These are phyloP conservation scores for Australoheros scitulus DNA, from an alignment of 2,113 vertebrate species.

Conservation along the genomic window DNA sequence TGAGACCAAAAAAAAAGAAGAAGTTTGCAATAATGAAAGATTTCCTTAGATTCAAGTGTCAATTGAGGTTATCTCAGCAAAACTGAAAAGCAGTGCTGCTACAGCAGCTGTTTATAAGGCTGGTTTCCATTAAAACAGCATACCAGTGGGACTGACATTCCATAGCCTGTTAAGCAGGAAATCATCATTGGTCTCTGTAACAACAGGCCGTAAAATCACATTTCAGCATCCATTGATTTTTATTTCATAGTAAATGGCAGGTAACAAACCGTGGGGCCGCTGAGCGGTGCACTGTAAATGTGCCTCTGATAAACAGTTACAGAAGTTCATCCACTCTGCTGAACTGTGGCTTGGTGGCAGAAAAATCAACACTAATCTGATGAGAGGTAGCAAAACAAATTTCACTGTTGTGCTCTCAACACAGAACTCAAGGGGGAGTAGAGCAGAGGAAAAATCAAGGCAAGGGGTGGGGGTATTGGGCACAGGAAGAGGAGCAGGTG, in stretches of 20 bases:
- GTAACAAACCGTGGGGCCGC: constrained; percentile 77
- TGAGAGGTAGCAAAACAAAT: constrained; percentile 89
- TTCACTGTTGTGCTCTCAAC: constrained; percentile 77
- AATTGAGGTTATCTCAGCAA: constrained; percentile 18
- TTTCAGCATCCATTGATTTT: constrained; percentile 82
- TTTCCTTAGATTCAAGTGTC: constrained; percentile 33
- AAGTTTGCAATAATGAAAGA: constrained; percentile 15
- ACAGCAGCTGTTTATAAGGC: background rate
- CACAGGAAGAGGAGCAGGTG: background rate
- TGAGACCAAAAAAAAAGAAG: constrained; percentile 9
- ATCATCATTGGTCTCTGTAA: constrained; percentile 72
- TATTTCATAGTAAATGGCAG: constrained; percentile 84
- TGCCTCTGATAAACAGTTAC: constrained; percentile 84
- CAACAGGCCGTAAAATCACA: constrained; percentile 66
- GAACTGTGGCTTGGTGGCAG: constrained; percentile 80
- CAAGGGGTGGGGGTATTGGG: background rate
- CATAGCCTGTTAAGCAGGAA: constrained; percentile 70
- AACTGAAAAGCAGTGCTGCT: constrained; percentile 12
- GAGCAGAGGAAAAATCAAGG: background rate
- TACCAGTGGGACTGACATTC: constrained; percentile 66
- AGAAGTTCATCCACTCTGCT: constrained; percentile 84
- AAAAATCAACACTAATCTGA: constrained; percentile 94
- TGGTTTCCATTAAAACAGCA: constrained; percentile 19
- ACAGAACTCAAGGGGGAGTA: constrained; percentile 42
- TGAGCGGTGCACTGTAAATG: constrained; percentile 72